Base-by-base conservation (phyloP, 2,797 vertebrate genomes). In the Dermochelys coriacea region DNA sequence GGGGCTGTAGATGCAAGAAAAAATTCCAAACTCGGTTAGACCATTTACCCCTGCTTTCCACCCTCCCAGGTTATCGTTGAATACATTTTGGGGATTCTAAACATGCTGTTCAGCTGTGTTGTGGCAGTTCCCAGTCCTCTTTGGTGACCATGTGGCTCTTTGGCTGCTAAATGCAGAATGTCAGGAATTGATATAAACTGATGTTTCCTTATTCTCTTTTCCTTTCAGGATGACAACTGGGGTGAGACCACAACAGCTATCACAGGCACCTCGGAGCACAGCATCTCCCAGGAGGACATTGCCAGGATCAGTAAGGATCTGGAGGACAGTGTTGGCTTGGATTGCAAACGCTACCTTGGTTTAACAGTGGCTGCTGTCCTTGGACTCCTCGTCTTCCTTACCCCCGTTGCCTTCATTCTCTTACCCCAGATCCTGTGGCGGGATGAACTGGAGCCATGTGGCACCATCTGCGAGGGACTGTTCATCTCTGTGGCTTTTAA, bases 401-500 rank as follows among this genome's bases (percentile, higher is more conserved):
- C 99, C 3, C 99, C 99, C 37, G 95, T 99, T 34, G 98, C 99
- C 97, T 99, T 99, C 97, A 98, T 99, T 96, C 98, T 99, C 31
- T 97, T 99, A 25, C 99, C 99, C 1, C 99, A 98, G 31, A 92
- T 99, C 85, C 97, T 99, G 96, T 99, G 99, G 99, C 97, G 99
- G 1, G 99, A 99, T 25, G 98, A 98, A 90, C 97, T 99, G 96
- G 98, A 99, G 97, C 97, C 98, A 0, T 99, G 99, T 51, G 99
- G 99, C n/a, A 98, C 99, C 1, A 99, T 99, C 84, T 99, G 99
- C 8, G 99, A 99, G 97, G 99, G 99, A 55, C 98, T 99, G 91
- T 99, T 99, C 97, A 99, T 99, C 96, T 99, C 99, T 2, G 98
- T 99, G 96, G 99, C 99, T 0, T 99, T 99, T 94, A 99, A 99